Evolutionary conservation across 2,113 vertebrate species (phyloP).

Genomic region (Burhinus bistriatus): DNA sequence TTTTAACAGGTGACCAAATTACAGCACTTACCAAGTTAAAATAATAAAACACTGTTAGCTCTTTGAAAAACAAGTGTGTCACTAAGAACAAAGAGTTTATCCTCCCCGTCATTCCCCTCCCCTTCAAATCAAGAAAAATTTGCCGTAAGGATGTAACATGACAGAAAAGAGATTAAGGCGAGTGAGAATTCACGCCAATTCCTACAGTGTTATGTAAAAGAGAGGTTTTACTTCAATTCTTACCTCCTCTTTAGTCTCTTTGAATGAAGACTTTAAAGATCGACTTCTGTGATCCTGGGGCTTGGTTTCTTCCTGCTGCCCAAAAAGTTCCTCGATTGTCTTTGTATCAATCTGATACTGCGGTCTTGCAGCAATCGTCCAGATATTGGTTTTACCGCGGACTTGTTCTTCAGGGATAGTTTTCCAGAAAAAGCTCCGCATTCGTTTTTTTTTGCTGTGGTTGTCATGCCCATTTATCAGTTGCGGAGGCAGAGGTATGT

Average conservation of each 20-base stretch:
- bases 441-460: slow-evolving; percentile 84
- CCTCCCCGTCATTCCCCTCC: not conserved
- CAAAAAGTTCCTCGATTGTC: slow-evolving; percentile 94
- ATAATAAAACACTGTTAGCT: not conserved
- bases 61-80: not conserved
- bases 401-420: slow-evolving; percentile 97
- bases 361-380: slow-evolving; percentile 88
- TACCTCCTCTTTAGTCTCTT: slow-evolving; percentile 90
- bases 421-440: slow-evolving; percentile 97
- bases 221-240: slow-evolving; percentile 21
- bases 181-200: not conserved
- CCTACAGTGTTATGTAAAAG: not conserved
- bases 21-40: not conserved
- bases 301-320: slow-evolving; percentile 86
- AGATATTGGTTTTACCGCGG: slow-evolving; percentile 92
- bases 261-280: slow-evolving; percentile 79
- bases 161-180: not conserved
- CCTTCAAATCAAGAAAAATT: not conserved
- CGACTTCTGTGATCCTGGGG: slow-evolving; percentile 44
- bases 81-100: not conserved
- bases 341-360: slow-evolving; percentile 92
- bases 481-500: slow-evolving; percentile 50
- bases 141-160: not conserved
- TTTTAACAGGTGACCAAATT: slow-evolving; percentile 13
- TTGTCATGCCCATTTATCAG: slow-evolving; percentile 66